Evolutionary conservation across 2,113 vertebrate genomes (phyloP), one percentile per base, ranked within the genome.

Genomic region (Serinus canaria): DNA sequence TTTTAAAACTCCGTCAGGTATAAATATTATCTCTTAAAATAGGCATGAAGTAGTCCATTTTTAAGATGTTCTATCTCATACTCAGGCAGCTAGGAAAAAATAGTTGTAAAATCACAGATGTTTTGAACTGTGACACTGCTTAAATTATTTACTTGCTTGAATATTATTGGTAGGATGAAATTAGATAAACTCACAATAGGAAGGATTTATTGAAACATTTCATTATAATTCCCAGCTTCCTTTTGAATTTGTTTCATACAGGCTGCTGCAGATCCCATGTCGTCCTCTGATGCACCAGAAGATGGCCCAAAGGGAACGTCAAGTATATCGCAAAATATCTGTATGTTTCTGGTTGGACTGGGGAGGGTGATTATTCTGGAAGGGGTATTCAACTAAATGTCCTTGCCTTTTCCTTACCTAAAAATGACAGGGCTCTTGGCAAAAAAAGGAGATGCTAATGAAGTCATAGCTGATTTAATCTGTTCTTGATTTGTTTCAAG

Each of bases 301-400:
- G 91, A 96, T 63, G 98, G 91, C 46, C 97, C 98, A 60, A 96
- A 95, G 85, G 97, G 89, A 68, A 63, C 95, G 1, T 66, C 97
- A 9, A 97, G 94, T 89, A 92, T 97, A 11, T 79, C 98, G 2
- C 97, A 98, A 92, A 97, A 95, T 97, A 96, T 98, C 92, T 98
- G 98, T 98, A 97, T 88, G 98, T 98, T 85, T 79, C 73, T 91
- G 80, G 66, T 93, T 93, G 87, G 80, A 55, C 74, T 93, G 90
- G 95, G 93, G 82, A 90, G 89, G 92, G 95, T 83, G 17, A 3
- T 80, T 39, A 15, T 1, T 1, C 11, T 63, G 35, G 16, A 75
- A 83, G 72, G 55, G 9, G 11, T 49, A 21, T 64, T 76, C 37
- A 89, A 18, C 47, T 55, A 33, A 83, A 83, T 6, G 2, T 81